Conservation (phyloP, 2,113 vertebrate species). For the Serinus canaria region DNA sequence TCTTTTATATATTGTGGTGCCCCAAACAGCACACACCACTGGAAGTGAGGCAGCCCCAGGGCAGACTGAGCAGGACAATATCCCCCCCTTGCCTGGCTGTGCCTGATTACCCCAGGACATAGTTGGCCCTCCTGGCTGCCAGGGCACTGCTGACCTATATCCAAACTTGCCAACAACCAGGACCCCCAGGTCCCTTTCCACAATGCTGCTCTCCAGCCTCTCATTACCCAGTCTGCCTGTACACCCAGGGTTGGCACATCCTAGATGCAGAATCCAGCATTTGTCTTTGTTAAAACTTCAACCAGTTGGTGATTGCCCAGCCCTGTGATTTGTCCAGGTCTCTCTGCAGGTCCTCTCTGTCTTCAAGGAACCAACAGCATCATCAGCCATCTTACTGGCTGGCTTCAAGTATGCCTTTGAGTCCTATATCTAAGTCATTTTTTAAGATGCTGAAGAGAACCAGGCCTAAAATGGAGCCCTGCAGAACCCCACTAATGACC, state of each 20-base stretch:
- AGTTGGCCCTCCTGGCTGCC: background rate
- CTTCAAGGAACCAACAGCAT: background rate
- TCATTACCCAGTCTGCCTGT: accelerated
- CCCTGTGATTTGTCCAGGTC: background rate
- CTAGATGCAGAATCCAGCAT: background rate
- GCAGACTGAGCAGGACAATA: background rate
- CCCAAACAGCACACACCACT: background rate
- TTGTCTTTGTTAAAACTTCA: background rate
- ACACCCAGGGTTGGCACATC: background rate
- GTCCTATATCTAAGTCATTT: background rate
- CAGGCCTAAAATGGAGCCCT: background rate
- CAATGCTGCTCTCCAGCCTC: background rate
- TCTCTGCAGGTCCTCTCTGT: background rate
- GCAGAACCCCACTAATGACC: background rate
- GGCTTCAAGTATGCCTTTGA: background rate
- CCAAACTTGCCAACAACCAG: accelerated
- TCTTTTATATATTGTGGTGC: background rate
- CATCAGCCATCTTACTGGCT: background rate
- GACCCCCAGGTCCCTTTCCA: background rate
- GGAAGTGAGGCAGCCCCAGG: accelerated
- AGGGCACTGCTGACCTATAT: background rate
- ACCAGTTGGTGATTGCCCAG: background rate
- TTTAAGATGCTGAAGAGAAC: background rate
- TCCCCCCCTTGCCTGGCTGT: accelerated
- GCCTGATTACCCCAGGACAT: background rate